Base-by-base conservation (phyloP, 1,140 invertebrate genomes). In the Temnothorax nylanderi region DNA sequence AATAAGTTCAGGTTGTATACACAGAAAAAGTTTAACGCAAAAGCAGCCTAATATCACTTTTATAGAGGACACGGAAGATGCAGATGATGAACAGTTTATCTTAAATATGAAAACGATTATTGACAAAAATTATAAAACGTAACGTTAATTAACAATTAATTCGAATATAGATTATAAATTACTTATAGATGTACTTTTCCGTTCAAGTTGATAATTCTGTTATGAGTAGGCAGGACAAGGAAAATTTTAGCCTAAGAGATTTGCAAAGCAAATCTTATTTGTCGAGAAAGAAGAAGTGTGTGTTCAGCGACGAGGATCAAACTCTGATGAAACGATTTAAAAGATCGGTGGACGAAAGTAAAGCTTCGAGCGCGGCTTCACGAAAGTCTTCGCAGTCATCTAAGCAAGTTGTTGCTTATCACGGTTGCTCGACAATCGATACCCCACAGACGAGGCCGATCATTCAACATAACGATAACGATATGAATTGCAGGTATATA, bases 301-400 rank as follows among this genome's bases (percentile, higher is more conserved):
- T 49, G 37, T 80, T 90, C 10, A 87, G 67, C n/a, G 32, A 81
- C 10, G 88, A 81, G 51, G 84, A 82, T 37, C 32, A 88, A 10
- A 88, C 60, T 78, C 0, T 90, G 26, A 88, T 90, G 10, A 90
- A 90, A 49, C 87, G 89, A 51, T 90, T 90, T 64, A 90, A 90
- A 62, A 75, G 51, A 10, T 76, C 89, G 11, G 1, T 41, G n/a
- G 26, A 76, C n/a, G 13, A 72, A 56, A 88, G 5, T n/a, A 80
- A 80, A 34, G 16, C 6, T 44, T 54, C 18, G 7, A n/a, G 7
- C 26, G 44, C 18, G n/a, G n/a, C 7, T 32, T 10, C 58, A 41
- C n/a, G 71, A 21, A 62, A 74, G 26, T 32, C n/a, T 49, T 49
- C 49, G 18, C 10, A 13, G 8, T 41, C 75, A 80, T 18, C 21